Evolutionary conservation across 2,797 vertebrate species (phyloP).

Genomic region (Takifugu rubripes): DNA sequence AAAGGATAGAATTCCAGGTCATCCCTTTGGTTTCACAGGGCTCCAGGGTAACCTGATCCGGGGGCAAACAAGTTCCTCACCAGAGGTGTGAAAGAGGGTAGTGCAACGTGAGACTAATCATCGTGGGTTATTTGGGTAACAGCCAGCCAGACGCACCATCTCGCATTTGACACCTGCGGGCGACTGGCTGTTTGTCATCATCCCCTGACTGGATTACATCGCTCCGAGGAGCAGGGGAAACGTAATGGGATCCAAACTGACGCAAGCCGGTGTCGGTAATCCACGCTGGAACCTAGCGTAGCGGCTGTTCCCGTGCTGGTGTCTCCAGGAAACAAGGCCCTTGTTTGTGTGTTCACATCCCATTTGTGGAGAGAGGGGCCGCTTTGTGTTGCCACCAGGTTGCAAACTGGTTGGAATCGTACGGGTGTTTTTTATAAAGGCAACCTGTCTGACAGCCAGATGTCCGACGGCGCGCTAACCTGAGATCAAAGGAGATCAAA

Average conservation of each 20-base stretch:
- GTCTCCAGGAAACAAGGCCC: no score
- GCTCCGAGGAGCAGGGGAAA: slow-evolving; percentile 28
- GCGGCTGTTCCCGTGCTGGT: no score
- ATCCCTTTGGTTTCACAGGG: slow-evolving; percentile 62
- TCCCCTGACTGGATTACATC: slow-evolving; percentile 47
- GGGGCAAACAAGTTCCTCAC: slow-evolving; percentile 57
- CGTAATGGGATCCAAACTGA: slow-evolving; percentile 24
- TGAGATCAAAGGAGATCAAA: no score
- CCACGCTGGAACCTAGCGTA: not conserved
- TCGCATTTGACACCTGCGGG: slow-evolving; percentile 55
- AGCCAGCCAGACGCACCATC: slow-evolving; percentile 18
- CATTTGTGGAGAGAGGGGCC: no score
- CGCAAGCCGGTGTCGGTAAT: slow-evolving; percentile 5
- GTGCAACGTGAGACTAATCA: slow-evolving; percentile 34
- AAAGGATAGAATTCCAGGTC: slow-evolving; percentile 61
- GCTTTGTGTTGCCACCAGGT: no score
- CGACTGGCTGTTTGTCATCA: slow-evolving; percentile 37
- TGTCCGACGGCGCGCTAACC: no score
- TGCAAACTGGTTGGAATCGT: no score
- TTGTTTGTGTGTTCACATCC: no score
- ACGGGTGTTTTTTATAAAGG: no score
- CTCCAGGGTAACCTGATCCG: slow-evolving; percentile 55
- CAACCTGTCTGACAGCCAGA: no score
- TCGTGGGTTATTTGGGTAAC: slow-evolving; percentile 33
- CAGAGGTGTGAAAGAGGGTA: slow-evolving; percentile 47